Evolutionary conservation across 2,113 vertebrate genomes (phyloP), one percentile per base, ranked within the genome.

Genomic region (Campylomormyrus tamandua): DNA sequence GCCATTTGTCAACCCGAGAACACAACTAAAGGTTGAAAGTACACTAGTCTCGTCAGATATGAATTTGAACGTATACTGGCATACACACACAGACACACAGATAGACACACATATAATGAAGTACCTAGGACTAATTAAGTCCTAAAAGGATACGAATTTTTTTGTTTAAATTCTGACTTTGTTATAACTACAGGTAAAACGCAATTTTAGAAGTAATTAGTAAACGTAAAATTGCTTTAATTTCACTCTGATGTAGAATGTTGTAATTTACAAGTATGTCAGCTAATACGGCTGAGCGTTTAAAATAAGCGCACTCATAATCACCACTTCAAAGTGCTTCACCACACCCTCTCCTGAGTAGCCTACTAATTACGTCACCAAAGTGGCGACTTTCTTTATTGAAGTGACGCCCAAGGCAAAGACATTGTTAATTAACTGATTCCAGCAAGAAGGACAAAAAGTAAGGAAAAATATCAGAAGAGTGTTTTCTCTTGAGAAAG

Each of bases 321-420:
- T 53, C 52, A 53, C n/a, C 53, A 74, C 66, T 87, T 90, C 85
- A 90, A 87, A 90, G 84, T 45, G 10, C 48, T 86, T 46, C 39
- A 90, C 56, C 89, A 90, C 89, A 50, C 89, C 89, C 89, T 87
- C 56, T 42, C 42, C 53, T 48, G 86, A 45, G 56, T 52, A 56
- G 53, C 19, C 53, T 56, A 50, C 83, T 87, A 87, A 87, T 87
- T 87, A 87, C 62, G 35, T 8, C 42, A 62, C 45, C 27, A 87
- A 56, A 15, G 17, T 21, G 21, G 56, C 15, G 45, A 77, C 27
- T 77, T 52, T 87, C 31, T 52, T 74, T 87, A 66, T 87, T 49
- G 35, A 42, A 17, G 27, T 66, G 39, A 58, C 83, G 13, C 83
- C 89, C 31, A n/a, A 90, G 85, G 89, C 62, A 52, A 49, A 74